A percentile compares a stretch with the other conserved stretches of the same genome.
Conservation (phyloP, 2,797 vertebrate species). For the Falco cherrug region DNA sequence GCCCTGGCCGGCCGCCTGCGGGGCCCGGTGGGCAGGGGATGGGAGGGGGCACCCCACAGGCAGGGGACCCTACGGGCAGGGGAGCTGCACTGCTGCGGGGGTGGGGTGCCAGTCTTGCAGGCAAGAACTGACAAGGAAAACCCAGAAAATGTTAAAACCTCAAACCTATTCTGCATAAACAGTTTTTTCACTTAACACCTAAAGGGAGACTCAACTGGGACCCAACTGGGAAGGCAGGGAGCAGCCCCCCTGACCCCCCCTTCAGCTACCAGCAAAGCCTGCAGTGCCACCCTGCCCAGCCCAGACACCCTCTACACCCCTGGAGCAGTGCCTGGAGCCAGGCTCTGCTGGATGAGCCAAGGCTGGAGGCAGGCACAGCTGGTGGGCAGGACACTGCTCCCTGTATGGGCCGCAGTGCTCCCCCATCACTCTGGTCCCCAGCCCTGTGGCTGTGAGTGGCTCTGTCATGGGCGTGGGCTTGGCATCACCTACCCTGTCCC, state of each 20-base stretch:
- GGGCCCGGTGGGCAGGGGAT: conserved; percentile 1
- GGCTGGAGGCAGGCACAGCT: not conserved
- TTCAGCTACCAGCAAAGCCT: not conserved
- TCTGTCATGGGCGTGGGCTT: rapidly evolving
- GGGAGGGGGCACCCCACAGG: not conserved
- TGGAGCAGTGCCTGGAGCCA: not conserved
- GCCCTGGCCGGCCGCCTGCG: conserved; percentile 21
- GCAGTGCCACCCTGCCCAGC: not conserved
- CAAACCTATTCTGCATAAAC: conserved; percentile 29
- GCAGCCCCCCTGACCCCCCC: not conserved
- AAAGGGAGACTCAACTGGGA: conserved; percentile 2
- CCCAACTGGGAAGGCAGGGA: not conserved
- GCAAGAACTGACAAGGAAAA: not conserved
- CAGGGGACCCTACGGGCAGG: not conserved
- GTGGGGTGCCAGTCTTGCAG: not conserved
- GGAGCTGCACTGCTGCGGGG: not conserved
- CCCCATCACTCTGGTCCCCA: not conserved
- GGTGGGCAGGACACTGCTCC: rapidly evolving
- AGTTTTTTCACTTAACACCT: conserved; percentile 1
- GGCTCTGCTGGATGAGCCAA: rapidly evolving
- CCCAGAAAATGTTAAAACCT: not conserved
- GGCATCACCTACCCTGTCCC: not conserved
- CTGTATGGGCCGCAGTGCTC: not conserved
- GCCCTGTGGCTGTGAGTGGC: not conserved
- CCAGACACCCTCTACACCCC: not conserved